A percentile compares a stretch with the other conserved stretches of the same genome.
Evolutionary conservation across 2,888 invertebrate genomes (phyloP).

Genomic region (Gibbula magus): DNA sequence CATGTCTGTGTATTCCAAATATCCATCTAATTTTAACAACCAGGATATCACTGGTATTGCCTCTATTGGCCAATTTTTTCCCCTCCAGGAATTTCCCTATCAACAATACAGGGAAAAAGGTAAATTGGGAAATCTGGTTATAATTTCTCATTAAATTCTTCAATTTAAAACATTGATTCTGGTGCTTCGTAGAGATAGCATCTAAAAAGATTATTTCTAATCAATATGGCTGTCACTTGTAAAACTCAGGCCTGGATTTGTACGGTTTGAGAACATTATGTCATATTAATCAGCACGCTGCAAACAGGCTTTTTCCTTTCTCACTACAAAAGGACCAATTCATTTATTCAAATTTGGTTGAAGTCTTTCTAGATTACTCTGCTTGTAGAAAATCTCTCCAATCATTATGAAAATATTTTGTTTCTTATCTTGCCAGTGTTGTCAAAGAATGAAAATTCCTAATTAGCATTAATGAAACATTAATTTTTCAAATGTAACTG

Average conservation of each 20-base stretch:
- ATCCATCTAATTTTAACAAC: conserved; percentile 19
- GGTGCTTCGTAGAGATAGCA: not conserved
- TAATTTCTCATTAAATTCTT: conserved; percentile 13
- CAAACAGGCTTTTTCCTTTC: no score
- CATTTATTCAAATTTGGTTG: no score
- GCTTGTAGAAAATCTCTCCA: no score
- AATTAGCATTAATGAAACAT: no score
- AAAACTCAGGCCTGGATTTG: not conserved
- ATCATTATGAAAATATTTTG: no score
- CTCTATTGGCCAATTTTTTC: conserved; percentile 6
- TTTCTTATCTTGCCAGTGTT: no score
- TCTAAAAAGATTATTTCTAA: conserved; percentile 1
- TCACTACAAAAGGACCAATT: no score
- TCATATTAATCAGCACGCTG: no score
- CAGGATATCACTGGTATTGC: not conserved
- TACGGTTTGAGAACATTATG: no score
- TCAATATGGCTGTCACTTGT: conserved; percentile 3
- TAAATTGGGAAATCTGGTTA: not conserved
- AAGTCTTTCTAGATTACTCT: no score
- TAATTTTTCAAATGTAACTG: no score
- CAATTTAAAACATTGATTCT: not conserved
- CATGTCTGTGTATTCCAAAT: not conserved
- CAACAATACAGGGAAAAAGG: not conserved
- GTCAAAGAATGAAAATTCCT: no score
- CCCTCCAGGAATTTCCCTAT: conserved; percentile 3